Evolutionary conservation across 1,140 invertebrate species (phyloP).

Genomic region (Hylaeus anthracinus): DNA sequence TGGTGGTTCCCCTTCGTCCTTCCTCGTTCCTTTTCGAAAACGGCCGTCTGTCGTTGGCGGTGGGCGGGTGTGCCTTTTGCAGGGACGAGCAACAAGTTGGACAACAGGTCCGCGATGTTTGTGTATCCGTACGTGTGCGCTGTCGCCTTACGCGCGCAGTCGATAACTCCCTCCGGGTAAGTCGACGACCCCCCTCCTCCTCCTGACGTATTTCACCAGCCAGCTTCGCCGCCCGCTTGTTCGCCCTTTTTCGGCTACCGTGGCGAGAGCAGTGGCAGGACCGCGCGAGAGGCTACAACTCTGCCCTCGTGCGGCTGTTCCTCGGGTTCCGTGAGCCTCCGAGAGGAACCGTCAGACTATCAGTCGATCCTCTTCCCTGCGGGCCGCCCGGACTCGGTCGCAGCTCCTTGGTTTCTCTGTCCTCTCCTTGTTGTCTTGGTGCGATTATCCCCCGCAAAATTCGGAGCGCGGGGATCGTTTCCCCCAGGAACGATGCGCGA

Average conservation of each 20-base stretch:
- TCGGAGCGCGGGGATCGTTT: too few species aligned
- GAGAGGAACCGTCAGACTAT: too few species aligned
- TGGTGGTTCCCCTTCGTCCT: not conserved
- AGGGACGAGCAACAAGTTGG: constrained; percentile 76
- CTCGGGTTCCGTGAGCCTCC: not conserved
- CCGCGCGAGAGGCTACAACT: constrained; percentile 44
- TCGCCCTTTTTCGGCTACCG: not conserved
- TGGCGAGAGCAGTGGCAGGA: too few species aligned
- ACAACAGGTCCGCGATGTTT: constrained; percentile 78
- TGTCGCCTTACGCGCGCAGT: constrained; percentile 65
- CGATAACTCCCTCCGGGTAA: constrained; percentile 61
- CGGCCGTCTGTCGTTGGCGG: constrained; percentile 29
- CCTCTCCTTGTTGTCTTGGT: too few species aligned
- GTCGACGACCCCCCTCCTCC: constrained; percentile 15
- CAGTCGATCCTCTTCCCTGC: too few species aligned
- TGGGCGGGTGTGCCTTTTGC: constrained; percentile 62
- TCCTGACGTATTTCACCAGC: not conserved
- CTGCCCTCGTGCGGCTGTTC: constrained; percentile 41
- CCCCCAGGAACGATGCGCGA: too few species aligned
- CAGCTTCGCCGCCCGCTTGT: not conserved
- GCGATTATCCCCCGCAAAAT: too few species aligned
- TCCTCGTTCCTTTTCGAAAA: constrained; percentile 54
- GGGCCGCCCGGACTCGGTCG: too few species aligned
- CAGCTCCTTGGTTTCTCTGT: too few species aligned
- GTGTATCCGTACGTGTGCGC: constrained; percentile 71